phyloP scores from a whole-genome alignment of 2,797 vertebrate genomes.

The Anabas testudineus region DNA sequence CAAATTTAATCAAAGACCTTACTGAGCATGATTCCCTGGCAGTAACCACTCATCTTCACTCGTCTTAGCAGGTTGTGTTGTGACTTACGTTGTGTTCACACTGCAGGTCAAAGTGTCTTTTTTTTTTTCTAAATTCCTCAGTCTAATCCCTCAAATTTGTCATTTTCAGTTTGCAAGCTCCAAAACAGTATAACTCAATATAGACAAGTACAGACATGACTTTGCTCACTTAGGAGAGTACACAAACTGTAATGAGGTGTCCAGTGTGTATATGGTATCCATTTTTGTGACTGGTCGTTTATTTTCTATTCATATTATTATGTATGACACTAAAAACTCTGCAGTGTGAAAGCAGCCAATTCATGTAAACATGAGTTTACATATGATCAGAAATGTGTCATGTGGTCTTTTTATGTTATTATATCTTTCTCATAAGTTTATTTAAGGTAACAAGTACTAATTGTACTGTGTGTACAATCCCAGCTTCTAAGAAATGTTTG shows the following conservation, averaged over 20 bases:
- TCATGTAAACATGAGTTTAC: neutral
- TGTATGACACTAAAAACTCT: neutral
- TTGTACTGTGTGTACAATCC: neutral
- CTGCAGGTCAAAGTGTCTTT: conserved; percentile 3
- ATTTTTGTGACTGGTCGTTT: too few species aligned
- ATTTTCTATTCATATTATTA: neutral
- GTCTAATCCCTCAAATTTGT: too few species aligned
- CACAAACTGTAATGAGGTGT: too few species aligned
- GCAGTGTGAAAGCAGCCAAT: conserved; percentile 27
- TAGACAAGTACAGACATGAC: too few species aligned
- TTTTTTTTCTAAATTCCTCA: neutral
- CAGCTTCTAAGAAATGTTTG: neutral
- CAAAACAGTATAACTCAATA: too few species aligned
- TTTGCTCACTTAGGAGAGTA: too few species aligned
- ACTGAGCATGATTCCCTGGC: conserved; percentile 1
- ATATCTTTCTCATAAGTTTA: neutral
- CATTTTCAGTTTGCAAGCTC: too few species aligned
- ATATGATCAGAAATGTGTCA: neutral
- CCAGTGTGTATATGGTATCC: too few species aligned
- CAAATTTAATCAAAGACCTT: neutral
- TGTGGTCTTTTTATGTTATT: conserved; percentile 6
- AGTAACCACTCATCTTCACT: neutral
- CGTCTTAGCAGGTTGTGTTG: neutral
- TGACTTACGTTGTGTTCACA: conserved; percentile 24
- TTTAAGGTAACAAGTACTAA: neutral